Evolutionary conservation across 2,797 vertebrate species (phyloP).

Genomic region (Amniataba percoides): DNA sequence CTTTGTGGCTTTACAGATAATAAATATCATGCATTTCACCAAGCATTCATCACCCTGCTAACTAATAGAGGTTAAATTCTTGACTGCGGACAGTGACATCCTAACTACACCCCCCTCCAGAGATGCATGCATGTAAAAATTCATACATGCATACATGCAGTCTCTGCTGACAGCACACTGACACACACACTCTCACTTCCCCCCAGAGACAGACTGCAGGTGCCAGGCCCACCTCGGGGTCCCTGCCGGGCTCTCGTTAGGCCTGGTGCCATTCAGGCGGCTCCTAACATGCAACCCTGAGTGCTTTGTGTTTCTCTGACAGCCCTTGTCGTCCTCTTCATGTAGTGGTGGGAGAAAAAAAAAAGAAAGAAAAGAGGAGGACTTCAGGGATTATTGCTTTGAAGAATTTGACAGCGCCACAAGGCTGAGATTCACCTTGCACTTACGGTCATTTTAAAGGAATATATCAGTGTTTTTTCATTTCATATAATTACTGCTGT

Average conservation of each 20-base stretch:
- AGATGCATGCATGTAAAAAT: conserved; percentile 4
- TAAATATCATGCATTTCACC: neutral
- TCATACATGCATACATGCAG: neutral
- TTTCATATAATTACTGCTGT: neutral
- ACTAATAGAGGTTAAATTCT: neutral
- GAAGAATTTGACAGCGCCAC: conserved; percentile 48
- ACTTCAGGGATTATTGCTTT: conserved; percentile 61
- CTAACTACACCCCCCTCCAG: neutral
- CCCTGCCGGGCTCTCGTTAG: conserved; percentile 80
- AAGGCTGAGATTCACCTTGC: conserved; percentile 37
- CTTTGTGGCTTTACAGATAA: neutral
- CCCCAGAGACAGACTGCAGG: conserved; percentile 74
- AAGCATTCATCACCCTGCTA: neutral
- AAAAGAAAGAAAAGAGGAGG: conserved; percentile 33
- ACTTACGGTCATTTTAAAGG: conserved; percentile 13
- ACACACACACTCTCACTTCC: conserved; percentile 25
- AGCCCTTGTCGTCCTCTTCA: conserved; percentile 69
- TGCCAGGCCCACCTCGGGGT: conserved; percentile 77
- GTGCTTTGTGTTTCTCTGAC: conserved; percentile 79
- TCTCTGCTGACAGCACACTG: conserved; percentile 2
- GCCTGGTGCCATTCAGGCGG: conserved; percentile 78
- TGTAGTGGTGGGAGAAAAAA: conserved; percentile 36
- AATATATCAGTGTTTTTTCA: neutral
- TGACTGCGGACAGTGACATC: neutral
- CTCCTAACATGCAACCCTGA: conserved; percentile 75